Evolutionary conservation across 2,797 vertebrate species (phyloP).

Genomic region (Myripristis jacobus): DNA sequence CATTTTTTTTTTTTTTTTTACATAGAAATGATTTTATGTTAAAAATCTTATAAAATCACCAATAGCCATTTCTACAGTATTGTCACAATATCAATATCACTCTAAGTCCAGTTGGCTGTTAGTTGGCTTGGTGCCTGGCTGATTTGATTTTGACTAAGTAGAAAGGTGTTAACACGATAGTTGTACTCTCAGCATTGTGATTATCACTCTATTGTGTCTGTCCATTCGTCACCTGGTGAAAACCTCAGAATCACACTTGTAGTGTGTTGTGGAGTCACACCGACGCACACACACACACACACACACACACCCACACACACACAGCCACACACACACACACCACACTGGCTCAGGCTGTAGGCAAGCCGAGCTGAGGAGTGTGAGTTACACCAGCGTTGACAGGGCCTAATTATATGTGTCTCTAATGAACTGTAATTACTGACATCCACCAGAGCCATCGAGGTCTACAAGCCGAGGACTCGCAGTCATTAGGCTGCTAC

Average conservation of each 20-base stretch:
- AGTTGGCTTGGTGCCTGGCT: slow-evolving; percentile 17
- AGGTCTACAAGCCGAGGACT: slow-evolving; percentile 77
- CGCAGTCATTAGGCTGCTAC: slow-evolving; percentile 77
- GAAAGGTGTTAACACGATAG: neutral
- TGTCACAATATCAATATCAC: too few species aligned
- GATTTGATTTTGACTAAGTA: too few species aligned
- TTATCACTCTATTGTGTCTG: slow-evolving; percentile 40
- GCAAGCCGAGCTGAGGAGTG: slow-evolving; percentile 66
- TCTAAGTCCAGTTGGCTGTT: too few species aligned
- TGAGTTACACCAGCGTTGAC: slow-evolving; percentile 79
- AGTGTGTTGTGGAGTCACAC: too few species aligned
- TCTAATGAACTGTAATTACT: slow-evolving; percentile 88
- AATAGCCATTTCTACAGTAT: too few species aligned
- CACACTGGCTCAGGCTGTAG: slow-evolving; percentile 53
- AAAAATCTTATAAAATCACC: too few species aligned
- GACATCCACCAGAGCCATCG: slow-evolving; percentile 76
- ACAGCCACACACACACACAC: slow-evolving; percentile 38
- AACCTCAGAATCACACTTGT: slow-evolving; percentile 42
- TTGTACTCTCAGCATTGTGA: slow-evolving; percentile 41
- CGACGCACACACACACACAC: slow-evolving; percentile 31
- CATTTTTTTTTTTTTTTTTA: too few species aligned
- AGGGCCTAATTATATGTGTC: slow-evolving; percentile 83
- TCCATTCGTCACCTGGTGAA: slow-evolving; percentile 58
- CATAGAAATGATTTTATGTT: too few species aligned
- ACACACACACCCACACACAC: slow-evolving; percentile 35